Conservation (phyloP, 2,797 vertebrate genomes). For the Rhinogobio ventralis region DNA sequence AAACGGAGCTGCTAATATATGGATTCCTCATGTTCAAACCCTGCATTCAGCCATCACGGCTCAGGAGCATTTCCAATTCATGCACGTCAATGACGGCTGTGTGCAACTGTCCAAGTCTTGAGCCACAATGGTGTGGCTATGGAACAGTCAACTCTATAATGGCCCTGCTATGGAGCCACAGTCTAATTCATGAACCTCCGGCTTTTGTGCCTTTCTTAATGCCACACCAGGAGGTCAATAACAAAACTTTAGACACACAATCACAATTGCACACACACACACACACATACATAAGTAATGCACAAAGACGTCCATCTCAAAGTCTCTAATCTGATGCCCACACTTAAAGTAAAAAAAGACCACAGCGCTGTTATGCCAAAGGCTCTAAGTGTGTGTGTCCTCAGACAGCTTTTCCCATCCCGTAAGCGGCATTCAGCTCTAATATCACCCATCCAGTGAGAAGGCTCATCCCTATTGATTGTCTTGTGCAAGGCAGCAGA, state of each 20-base stretch:
- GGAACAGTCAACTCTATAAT: constrained; percentile 50
- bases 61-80: constrained; percentile 55
- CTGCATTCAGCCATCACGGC: constrained; percentile 64
- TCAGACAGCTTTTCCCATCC: constrained; percentile 55
- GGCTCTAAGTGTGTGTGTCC: constrained; percentile 32
- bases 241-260: constrained; percentile 67
- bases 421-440: constrained; percentile 74
- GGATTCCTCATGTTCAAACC: constrained; percentile 65
- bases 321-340: constrained; percentile 47
- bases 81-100: constrained; percentile 64
- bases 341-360: constrained; percentile 50
- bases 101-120: constrained; percentile 57
- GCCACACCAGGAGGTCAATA: constrained; percentile 76
- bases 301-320: constrained; percentile 49
- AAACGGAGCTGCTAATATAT: constrained; percentile 49
- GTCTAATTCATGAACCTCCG: constrained; percentile 80
- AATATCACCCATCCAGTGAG: constrained; percentile 77
- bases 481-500: constrained; percentile 72
- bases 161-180: constrained; percentile 38
- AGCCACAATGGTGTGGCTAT: constrained; percentile 55
- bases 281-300: constrained; percentile 42
- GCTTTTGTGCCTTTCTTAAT: constrained; percentile 79
- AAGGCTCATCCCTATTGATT: constrained; percentile 80
- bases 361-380: constrained; percentile 50
- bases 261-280: constrained; percentile 43